Evolutionary conservation across 2,113 vertebrate species (phyloP).

Genomic region (Ptyas mucosa): DNA sequence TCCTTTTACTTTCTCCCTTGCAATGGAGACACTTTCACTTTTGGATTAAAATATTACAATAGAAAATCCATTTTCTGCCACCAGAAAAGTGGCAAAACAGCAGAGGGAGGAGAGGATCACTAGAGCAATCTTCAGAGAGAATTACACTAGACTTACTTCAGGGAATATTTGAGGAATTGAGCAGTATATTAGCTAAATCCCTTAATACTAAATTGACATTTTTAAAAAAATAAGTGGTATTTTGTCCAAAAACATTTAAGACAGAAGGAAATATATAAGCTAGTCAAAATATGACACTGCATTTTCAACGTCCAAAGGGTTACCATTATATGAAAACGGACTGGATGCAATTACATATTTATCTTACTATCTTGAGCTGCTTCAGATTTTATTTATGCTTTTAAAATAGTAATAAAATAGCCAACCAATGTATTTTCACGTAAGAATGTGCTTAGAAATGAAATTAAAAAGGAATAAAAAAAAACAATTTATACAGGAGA

Average conservation of each 20-base stretch:
- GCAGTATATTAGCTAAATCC: no score
- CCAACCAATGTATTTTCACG: not conserved
- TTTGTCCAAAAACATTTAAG: not conserved
- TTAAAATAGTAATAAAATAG: constrained; percentile 14
- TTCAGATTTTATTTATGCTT: not conserved
- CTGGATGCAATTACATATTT: not conserved
- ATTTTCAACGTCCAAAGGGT: not conserved
- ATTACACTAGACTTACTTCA: no score
- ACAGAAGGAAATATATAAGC: not conserved
- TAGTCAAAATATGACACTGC: not conserved
- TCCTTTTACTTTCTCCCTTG: no score
- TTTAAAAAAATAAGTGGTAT: not conserved
- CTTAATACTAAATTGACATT: no score
- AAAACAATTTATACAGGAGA: not conserved
- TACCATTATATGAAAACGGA: not conserved
- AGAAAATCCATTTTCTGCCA: no score
- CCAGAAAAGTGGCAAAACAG: no score
- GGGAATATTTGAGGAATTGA: no score
- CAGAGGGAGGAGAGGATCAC: no score
- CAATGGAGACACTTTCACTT: no score
- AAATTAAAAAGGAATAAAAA: not conserved
- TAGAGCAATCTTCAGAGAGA: no score
- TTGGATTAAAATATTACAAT: no score
- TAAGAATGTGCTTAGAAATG: not conserved
- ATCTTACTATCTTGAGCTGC: not conserved